phyloP scores from a whole-genome alignment of 2,888 invertebrate genomes.

The Bedellia somnulentella region DNA sequence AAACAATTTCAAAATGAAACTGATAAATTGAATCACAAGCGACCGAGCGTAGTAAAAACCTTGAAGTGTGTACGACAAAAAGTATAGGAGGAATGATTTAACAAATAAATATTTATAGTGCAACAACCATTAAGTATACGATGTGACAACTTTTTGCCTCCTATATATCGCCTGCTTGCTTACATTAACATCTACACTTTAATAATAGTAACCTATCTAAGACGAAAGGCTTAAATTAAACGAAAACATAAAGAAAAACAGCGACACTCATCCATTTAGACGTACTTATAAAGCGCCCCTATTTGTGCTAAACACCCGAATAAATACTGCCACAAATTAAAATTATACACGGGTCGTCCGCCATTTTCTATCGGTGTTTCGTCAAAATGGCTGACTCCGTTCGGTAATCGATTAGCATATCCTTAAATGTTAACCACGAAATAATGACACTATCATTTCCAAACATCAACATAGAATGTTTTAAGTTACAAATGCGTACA shows the following conservation, averaged over 20 bases:
- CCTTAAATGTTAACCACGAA: no score
- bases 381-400: slow-evolving; percentile 18
- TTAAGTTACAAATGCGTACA: slow-evolving; percentile 43
- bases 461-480: slow-evolving; percentile 37
- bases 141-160: no score
- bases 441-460: slow-evolving; percentile 21
- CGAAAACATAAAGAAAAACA: slow-evolving; percentile 21
- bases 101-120: no score
- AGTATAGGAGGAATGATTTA: no score
- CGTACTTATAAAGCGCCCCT: slow-evolving; percentile 23
- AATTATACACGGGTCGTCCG: no score
- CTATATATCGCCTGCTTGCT: slow-evolving; percentile 22
- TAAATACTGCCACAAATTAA: slow-evolving; percentile 36
- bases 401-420: no score
- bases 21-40: no score
- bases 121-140: no score
- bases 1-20: no score
- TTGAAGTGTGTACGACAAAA: no score
- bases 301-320: slow-evolving; percentile 30
- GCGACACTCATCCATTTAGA: slow-evolving; percentile 33
- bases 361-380: no score
- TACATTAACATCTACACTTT: slow-evolving; percentile 27
- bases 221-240: slow-evolving; percentile 36
- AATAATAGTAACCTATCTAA: slow-evolving; percentile 51
- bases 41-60: no score